Percentiles rank a stretch among this genome's conserved stretches.
phyloP scores from a whole-genome alignment of 2,888 invertebrate species.

The Ferdinandea cuprea region DNA sequence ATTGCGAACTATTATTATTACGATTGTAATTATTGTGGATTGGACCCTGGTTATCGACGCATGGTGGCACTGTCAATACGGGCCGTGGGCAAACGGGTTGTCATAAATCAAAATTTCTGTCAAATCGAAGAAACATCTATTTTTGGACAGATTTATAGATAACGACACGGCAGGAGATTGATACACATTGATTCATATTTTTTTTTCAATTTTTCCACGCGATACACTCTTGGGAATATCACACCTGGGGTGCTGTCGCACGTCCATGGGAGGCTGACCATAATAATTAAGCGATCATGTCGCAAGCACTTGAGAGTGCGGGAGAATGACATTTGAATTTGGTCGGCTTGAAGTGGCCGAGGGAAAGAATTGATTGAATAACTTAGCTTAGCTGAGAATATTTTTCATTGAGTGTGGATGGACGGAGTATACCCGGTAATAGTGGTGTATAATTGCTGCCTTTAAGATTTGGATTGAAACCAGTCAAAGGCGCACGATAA shows the following conservation, averaged over 20 bases:
- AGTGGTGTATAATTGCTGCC: conserved; percentile 18
- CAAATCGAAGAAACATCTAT: conserved; percentile 74
- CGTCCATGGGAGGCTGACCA: conserved; percentile 10
- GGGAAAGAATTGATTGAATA: conserved; percentile 30
- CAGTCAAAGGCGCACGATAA: conserved; percentile 37
- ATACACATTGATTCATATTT: conserved; percentile 35
- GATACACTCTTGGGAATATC: conserved; percentile 18
- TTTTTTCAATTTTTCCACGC: conserved; percentile 33
- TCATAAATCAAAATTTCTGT: conserved; percentile 73
- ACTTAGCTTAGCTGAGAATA: background rate
- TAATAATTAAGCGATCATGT: conserved; percentile 51
- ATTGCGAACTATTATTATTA: conserved; percentile 59
- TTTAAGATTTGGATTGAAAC: conserved; percentile 26
- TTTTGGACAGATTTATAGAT: conserved; percentile 74
- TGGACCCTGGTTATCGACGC: conserved; percentile 28
- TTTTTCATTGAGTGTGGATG: background rate
- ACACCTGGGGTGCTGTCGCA: conserved; percentile 32
- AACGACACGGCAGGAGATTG: conserved; percentile 69
- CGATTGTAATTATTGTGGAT: conserved; percentile 42
- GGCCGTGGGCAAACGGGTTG: conserved; percentile 62
- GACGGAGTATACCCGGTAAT: conserved; percentile 9
- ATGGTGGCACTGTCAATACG: conserved; percentile 26
- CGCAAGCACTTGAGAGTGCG: conserved; percentile 19
- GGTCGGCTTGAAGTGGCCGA: background rate
- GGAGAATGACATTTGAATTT: conserved; percentile 47